A percentile compares a stretch with the other conserved stretches of the same genome.
These are phyloP conservation scores for Mamestra brassicae DNA, from an alignment of 2,888 invertebrate species.

Conservation along the genomic window DNA sequence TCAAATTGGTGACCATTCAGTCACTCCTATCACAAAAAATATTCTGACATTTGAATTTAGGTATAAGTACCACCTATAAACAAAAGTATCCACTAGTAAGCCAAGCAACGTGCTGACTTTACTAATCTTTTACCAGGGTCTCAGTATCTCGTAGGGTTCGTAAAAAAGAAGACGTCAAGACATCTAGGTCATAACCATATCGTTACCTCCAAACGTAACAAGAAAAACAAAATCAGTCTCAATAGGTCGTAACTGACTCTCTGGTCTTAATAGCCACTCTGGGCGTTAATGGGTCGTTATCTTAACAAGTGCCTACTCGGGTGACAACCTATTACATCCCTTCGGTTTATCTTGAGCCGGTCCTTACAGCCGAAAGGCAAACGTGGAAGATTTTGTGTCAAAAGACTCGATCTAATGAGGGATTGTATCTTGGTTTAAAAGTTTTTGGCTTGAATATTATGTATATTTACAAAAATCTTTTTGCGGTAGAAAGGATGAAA, in stretches of 20 bases:
- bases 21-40: too few species aligned
- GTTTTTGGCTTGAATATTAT: slow-evolving; percentile 17
- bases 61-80: too few species aligned
- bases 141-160: background rate
- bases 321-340: slow-evolving; percentile 64
- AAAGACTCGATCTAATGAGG: slow-evolving; percentile 29
- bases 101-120: too few species aligned
- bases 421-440: slow-evolving; percentile 25
- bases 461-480: background rate
- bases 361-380: slow-evolving; percentile 33
- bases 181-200: slow-evolving; percentile 22
- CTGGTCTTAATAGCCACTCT: slow-evolving; percentile 60
- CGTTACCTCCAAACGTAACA: slow-evolving; percentile 31
- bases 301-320: slow-evolving; percentile 65
- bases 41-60: too few species aligned
- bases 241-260: slow-evolving; percentile 61
- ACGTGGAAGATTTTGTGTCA: slow-evolving; percentile 50
- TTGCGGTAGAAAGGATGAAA: background rate
- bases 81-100: too few species aligned
- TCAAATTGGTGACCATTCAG: too few species aligned
- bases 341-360: slow-evolving; percentile 53
- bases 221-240: slow-evolving; percentile 48
- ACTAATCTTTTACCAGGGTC: background rate
- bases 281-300: slow-evolving; percentile 66
- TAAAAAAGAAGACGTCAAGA: background rate